Base-by-base conservation (phyloP, 2,797 vertebrate genomes). In the Neopelma chrysocephalum region DNA sequence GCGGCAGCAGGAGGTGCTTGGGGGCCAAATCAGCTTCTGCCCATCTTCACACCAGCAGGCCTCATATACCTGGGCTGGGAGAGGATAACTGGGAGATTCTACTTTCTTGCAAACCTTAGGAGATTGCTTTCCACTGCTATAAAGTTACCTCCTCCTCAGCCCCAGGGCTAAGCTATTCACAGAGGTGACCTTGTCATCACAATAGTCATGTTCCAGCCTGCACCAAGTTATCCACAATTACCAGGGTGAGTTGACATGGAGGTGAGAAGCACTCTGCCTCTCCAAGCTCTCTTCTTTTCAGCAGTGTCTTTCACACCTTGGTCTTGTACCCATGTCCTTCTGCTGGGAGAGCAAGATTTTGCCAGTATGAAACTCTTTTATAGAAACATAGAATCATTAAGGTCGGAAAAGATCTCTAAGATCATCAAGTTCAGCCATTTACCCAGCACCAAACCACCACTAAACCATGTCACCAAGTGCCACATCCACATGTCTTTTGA, bases 301-400 rank as follows among this genome's bases (percentile, higher is more conserved):
- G n/a, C 1, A 3, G 8, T 36, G 15, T 15, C 19, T 13, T 79
- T 76, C 47, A 50, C 17, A 22, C 16, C 27, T 31, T 27, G 4
- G 3, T 48, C 14, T 6, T 58, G 2, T 34, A 12, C 29, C 27
- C 13, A 26, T 5, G 10, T 23, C 4, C 4, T 79, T 53, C 23
- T 47, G 10, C 57, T 80, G 45, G 15, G 4, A 64, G 19, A 82
- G 16, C 15, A 84, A 27, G 16, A 14, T 14, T 91, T 81, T 75
- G 10, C 13, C 13, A 32, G 6, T 10, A 10, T 4, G 1, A 21
- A 36, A 68, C n/a, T 0, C 0, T 70, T 65, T 38, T 18, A 22
- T 9, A 57, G 65, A 77, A 62, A 29, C 27, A 43, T 29, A 34
- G 38, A 34, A 51, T 50, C 19, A 11, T 38, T 31, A 38, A 32